Conservation (phyloP, 2,113 vertebrate species). For the western clawed frog (Xenopus tropicalis) region DNA sequence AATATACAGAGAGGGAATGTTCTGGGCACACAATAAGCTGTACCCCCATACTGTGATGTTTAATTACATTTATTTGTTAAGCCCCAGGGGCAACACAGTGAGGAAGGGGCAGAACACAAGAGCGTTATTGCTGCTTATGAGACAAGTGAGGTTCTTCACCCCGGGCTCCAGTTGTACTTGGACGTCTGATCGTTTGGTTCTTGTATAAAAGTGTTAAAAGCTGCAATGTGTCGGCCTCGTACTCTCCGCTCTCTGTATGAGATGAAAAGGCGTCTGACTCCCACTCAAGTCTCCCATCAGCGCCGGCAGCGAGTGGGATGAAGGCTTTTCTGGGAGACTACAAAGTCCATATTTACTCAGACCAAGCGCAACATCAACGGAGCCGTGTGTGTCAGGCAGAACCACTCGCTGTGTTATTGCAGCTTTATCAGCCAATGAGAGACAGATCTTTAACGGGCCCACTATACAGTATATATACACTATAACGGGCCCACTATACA, state of each 20-base stretch:
- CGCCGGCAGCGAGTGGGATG: background rate
- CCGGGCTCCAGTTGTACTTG: background rate
- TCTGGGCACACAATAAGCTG: too few species aligned
- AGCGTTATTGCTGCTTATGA: background rate
- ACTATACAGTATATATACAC: too few species aligned
- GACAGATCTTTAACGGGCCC: too few species aligned
- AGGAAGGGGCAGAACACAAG: background rate
- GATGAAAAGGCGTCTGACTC: background rate
- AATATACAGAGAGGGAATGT: too few species aligned
- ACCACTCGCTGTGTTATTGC: too few species aligned
- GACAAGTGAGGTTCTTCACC: background rate
- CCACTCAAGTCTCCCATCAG: background rate
- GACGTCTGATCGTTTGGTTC: background rate
- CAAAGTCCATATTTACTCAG: slow-evolving; percentile 8
- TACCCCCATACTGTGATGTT: too few species aligned
- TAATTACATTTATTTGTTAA: too few species aligned
- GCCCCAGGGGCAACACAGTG: too few species aligned
- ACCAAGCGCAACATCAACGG: background rate
- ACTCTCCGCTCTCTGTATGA: background rate
- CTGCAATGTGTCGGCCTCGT: background rate
- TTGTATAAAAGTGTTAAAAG: background rate
- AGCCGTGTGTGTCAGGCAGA: background rate
- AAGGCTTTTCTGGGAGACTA: background rate
- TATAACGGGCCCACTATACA: too few species aligned
- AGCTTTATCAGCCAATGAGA: too few species aligned